Conservation (phyloP, 1,140 invertebrate species). For the Prorops nasuta region DNA sequence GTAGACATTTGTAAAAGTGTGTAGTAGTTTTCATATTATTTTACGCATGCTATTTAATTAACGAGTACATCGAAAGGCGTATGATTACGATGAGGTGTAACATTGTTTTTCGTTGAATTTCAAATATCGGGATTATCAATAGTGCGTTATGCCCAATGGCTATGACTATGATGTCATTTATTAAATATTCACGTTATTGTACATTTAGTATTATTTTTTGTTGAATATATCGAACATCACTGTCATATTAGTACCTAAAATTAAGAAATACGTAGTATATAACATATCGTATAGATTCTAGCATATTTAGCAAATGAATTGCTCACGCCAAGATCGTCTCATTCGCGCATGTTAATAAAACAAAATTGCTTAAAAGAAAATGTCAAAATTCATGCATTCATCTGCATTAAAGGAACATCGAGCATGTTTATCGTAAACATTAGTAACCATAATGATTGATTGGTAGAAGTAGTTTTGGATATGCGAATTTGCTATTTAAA, state of each 20-base stretch:
- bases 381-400: slow-evolving; percentile 28
- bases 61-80: slow-evolving; percentile 3
- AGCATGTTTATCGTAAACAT: slow-evolving; percentile 31
- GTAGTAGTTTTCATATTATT: neutral
- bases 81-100: slow-evolving; percentile 23
- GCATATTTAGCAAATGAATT: too few species aligned
- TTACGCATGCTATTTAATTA: neutral
- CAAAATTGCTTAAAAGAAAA: slow-evolving; percentile 2
- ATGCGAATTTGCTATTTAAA: slow-evolving; percentile 30
- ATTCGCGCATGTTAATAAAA: slow-evolving; percentile 15
- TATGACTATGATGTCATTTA: neutral
- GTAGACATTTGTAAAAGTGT: too few species aligned
- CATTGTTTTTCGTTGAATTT: neutral
- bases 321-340: slow-evolving; percentile 8
- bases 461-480: too few species aligned
- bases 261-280: slow-evolving; percentile 23
- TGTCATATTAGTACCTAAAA: slow-evolving; percentile 30
- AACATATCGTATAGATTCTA: neutral
- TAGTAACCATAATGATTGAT: slow-evolving; percentile 13
- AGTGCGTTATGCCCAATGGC: neutral
- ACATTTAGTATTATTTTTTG: slow-evolving; percentile 25
- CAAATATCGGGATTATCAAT: slow-evolving; percentile 13
- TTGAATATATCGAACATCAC: slow-evolving; percentile 51
- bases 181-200: slow-evolving; percentile 30
- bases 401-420: slow-evolving; percentile 45